Percentiles rank a stretch among this genome's conserved stretches.
These are phyloP conservation scores for western clawed frog (Xenopus tropicalis) DNA, from an alignment of 2,113 vertebrate species.

Conservation along the genomic window DNA sequence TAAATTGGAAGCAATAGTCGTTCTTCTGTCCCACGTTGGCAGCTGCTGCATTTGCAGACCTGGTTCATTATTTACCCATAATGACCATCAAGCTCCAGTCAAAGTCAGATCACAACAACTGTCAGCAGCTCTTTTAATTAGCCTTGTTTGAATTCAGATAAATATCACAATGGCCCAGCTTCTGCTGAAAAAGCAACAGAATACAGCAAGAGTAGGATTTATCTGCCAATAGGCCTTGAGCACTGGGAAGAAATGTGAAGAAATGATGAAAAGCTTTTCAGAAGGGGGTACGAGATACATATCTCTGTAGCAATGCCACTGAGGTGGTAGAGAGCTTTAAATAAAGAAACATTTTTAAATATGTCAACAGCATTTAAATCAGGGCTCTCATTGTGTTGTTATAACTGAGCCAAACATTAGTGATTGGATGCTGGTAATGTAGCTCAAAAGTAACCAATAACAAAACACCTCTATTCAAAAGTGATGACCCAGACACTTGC, in stretches of 20 bases:
- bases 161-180: conserved; percentile 78
- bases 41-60: conserved; percentile 82
- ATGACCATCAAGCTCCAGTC: conserved; percentile 87
- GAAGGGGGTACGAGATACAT: neutral
- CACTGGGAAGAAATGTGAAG: conserved; percentile 32
- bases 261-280: conserved; percentile 11
- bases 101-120: conserved; percentile 84
- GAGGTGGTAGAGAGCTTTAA: neutral
- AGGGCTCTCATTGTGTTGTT: no score
- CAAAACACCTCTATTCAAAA: no score
- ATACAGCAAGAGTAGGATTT: conserved; percentile 52
- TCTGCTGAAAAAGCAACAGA: conserved; percentile 71
- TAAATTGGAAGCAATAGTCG: conserved; percentile 82
- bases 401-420: no score
- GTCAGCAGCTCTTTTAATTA: conserved; percentile 87
- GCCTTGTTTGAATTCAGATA: conserved; percentile 85
- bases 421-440: no score
- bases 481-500: no score
- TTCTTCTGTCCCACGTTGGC: conserved; percentile 73
- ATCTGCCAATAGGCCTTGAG: conserved; percentile 50
- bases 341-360: neutral
- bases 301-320: neutral
- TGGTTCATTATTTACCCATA: conserved; percentile 89
- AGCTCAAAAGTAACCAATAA: no score
- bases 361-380: no score